A percentile compares a stretch with the other conserved stretches of the same genome.
phyloP scores from a whole-genome alignment of 2,888 invertebrate species.

The Agrochola lychnidis region DNA sequence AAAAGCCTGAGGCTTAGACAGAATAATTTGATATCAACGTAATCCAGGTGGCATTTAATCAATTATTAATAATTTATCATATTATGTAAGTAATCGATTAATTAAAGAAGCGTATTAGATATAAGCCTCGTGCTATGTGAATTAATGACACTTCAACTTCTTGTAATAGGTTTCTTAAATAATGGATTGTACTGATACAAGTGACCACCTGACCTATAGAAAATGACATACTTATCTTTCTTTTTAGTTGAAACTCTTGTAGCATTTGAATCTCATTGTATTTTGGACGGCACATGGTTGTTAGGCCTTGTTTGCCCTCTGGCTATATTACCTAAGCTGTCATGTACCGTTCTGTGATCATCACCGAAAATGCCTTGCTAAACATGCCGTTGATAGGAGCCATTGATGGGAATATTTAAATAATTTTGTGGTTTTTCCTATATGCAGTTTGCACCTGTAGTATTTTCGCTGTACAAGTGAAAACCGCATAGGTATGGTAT shows the following conservation, averaged over 20 bases:
- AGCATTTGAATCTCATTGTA: constrained; percentile 30
- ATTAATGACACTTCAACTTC: constrained; percentile 14
- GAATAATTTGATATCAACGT: constrained; percentile 35
- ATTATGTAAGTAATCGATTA: constrained; percentile 26
- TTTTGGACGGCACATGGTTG: background rate
- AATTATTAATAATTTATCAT: constrained; percentile 43
- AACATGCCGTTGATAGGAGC: background rate
- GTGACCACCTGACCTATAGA: constrained; percentile 26
- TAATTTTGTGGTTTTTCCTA: background rate
- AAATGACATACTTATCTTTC: constrained; percentile 6
- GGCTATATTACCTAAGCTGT: constrained; percentile 20
- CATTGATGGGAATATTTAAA: background rate
- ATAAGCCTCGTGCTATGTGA: constrained; percentile 3
- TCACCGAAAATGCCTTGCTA: background rate
- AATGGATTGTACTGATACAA: constrained; percentile 15
- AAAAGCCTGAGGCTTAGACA: constrained; percentile 38
- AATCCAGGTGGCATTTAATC: constrained; percentile 37
- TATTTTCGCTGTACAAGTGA: background rate
- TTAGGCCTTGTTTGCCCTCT: constrained; percentile 19
- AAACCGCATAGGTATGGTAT: background rate
- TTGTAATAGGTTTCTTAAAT: constrained; percentile 17
- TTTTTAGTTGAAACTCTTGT: constrained; percentile 14
- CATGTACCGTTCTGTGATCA: constrained; percentile 4
- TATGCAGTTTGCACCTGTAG: background rate
- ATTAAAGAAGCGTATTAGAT: constrained; percentile 20